These are phyloP conservation scores for Calameuta pallipes DNA, from an alignment of 2,888 invertebrate genomes.

Conservation along the genomic window DNA sequence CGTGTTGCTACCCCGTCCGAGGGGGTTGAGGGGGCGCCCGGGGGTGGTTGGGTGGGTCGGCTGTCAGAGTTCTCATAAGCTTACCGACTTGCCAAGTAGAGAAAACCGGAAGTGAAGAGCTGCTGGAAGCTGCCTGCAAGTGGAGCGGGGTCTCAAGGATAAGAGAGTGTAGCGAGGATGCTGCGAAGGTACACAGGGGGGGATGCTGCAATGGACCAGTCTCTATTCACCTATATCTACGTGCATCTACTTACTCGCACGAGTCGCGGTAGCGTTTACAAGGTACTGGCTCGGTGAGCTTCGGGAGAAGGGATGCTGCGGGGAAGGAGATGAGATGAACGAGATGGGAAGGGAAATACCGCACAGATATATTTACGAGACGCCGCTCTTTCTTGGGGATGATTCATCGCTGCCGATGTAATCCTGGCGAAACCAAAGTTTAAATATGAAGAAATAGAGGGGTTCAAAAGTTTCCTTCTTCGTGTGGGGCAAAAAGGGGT, in stretches of 20 bases:
- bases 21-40: fast-evolving
- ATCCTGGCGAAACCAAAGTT: constrained; percentile 29
- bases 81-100: constrained; percentile 40
- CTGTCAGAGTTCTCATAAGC: constrained; percentile 45
- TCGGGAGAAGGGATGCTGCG: neutral
- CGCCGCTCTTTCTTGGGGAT: constrained; percentile 4
- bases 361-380: constrained; percentile 1
- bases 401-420: constrained; percentile 20
- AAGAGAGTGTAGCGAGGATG: no score
- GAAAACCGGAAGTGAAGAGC: constrained; percentile 26
- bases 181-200: no score
- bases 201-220: no score
- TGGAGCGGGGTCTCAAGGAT: no score
- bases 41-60: neutral
- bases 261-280: no score
- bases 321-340: constrained; percentile 5
- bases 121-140: no score
- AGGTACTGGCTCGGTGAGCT: no score
- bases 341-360: constrained; percentile 13
- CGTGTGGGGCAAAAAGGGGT: constrained; percentile 1
- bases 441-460: constrained; percentile 14
- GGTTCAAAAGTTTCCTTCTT: constrained; percentile 22
- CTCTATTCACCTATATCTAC: no score
- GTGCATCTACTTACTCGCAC: no score
- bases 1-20: neutral